Conservation (phyloP, 2,113 vertebrate genomes). For the Heliornis fulica region DNA sequence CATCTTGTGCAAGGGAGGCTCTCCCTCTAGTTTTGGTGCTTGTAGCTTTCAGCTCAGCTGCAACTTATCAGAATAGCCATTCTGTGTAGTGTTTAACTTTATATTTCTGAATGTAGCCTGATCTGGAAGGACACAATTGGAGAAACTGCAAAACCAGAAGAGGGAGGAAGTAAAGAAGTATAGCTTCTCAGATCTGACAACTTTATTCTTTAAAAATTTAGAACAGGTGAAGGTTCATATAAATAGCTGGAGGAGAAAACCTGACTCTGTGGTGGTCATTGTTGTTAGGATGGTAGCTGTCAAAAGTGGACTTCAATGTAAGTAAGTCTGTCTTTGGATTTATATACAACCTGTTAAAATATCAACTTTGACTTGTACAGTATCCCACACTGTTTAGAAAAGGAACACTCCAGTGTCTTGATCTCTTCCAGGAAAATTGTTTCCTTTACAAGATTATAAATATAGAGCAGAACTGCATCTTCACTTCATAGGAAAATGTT, state of each 20-base stretch:
- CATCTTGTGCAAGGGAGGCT: not conserved
- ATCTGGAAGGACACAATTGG: not conserved
- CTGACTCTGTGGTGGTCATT: not conserved
- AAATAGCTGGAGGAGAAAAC: not conserved
- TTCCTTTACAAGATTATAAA: constrained; percentile 39
- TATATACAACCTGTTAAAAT: not conserved
- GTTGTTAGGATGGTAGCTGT: not conserved
- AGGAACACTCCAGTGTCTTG: not conserved
- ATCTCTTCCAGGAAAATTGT: not conserved
- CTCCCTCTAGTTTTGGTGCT: not conserved
- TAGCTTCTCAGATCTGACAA: not conserved
- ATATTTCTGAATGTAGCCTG: not conserved
- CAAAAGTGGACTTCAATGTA: not conserved
- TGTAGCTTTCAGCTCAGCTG: not conserved
- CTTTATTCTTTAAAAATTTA: not conserved
- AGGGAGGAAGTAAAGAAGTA: too few relatives aligned
- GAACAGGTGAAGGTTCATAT: not conserved
- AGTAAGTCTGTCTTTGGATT: constrained; percentile 3
- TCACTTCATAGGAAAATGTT: constrained; percentile 49
- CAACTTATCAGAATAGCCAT: not conserved
- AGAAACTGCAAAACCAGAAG: not conserved
- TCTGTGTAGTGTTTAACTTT: not conserved
- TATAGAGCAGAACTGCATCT: constrained; percentile 34
- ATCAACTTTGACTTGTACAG: not conserved
- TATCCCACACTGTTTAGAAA: constrained; percentile 52